A percentile compares a stretch with the other conserved stretches of the same genome.
These are phyloP conservation scores for Cryptomyrus ogoouensis DNA, from an alignment of 2,113 vertebrate genomes.

Conservation along the genomic window DNA sequence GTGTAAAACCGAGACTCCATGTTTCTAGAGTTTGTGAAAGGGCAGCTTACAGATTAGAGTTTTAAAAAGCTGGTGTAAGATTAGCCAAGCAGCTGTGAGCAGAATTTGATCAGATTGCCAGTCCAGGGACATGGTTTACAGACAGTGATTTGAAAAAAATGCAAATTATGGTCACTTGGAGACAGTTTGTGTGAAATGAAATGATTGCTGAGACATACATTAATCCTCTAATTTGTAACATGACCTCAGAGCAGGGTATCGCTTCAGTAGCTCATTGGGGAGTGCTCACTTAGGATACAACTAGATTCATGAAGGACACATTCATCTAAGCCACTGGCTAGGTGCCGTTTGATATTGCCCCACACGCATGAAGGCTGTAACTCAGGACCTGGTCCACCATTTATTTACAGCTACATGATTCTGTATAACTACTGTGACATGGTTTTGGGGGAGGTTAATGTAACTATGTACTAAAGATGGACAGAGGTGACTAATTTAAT, in stretches of 20 bases:
- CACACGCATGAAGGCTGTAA: not conserved
- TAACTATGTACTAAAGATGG: not conserved
- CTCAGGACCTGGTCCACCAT: not conserved
- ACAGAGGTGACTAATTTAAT: not conserved
- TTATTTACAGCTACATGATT: not conserved
- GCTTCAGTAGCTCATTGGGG: not conserved
- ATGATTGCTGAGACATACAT: not conserved
- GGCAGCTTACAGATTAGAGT: not conserved
- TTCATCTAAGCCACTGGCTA: not conserved
- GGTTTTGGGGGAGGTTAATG: not conserved
- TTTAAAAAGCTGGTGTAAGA: not conserved
- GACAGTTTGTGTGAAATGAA: not conserved
- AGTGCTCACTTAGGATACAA: not conserved
- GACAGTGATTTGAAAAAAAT: not conserved
- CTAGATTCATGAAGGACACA: not conserved
- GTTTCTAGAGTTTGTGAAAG: not conserved
- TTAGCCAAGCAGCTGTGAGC: not conserved
- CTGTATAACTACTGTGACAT: not conserved
- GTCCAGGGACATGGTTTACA: not conserved
- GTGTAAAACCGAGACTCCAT: not conserved
- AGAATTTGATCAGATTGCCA: not conserved
- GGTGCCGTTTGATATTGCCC: not conserved
- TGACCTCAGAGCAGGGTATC: not conserved
- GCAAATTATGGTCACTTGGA: not conserved
- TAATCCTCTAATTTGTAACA: not conserved